phyloP scores from a whole-genome alignment of 1,140 invertebrate genomes.

The Cryptotermes secundus region DNA sequence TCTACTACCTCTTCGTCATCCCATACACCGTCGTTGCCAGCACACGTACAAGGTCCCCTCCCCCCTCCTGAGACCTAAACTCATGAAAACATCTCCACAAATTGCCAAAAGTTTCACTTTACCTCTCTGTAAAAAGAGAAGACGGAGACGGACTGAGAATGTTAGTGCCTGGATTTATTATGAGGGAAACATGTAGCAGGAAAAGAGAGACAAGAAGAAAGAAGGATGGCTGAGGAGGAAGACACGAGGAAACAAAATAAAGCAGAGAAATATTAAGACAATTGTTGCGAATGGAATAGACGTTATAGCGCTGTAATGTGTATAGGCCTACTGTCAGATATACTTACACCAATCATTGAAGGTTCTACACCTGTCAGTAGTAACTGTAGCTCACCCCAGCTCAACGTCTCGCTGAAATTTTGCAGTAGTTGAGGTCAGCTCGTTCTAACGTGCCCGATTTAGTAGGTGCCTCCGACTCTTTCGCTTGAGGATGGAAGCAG shows the following conservation, averaged over 20 bases:
- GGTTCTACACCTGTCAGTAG: too few relatives aligned
- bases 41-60: neutral
- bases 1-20: neutral
- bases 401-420: too few relatives aligned
- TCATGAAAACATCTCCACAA: conserved; percentile 26
- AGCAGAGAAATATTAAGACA: conserved; percentile 30
- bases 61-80: conserved; percentile 30
- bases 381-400: too few relatives aligned
- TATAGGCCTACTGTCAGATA: neutral
- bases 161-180: conserved; percentile 29
- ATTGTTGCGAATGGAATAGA: neutral
- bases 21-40: neutral
- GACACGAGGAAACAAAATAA: neutral
- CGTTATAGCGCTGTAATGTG: neutral
- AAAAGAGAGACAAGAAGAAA: neutral
- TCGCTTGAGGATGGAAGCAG: too few relatives aligned
- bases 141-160: neutral
- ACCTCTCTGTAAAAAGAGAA: conserved; percentile 29
- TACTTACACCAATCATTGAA: neutral
- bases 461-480: too few relatives aligned
- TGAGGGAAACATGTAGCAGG: conserved; percentile 19
- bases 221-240: neutral
- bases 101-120: conserved; percentile 34
- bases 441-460: too few relatives aligned
- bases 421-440: too few relatives aligned